Evolutionary conservation across 53 echinoderm and acorn worm species (phyloP).

Genomic region (Patiria pectinifera): DNA sequence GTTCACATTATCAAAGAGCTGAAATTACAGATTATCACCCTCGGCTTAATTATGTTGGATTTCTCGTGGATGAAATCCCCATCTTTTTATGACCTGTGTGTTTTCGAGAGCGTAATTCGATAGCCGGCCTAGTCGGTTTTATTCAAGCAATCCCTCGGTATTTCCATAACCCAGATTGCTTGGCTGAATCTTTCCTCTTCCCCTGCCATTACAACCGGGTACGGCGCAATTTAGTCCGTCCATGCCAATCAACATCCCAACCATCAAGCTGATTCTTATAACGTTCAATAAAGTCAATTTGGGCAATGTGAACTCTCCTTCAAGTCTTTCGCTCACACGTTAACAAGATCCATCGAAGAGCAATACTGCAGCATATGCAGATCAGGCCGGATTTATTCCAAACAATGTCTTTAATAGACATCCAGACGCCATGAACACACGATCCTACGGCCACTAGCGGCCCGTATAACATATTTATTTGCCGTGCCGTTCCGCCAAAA

Average conservation of each 20-base stretch:
- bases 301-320: neutral
- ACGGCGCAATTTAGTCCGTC: slow-evolving; percentile 9
- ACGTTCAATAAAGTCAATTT: neutral
- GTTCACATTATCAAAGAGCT: too few relatives aligned
- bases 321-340: neutral
- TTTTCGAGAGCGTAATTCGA: neutral
- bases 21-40: neutral
- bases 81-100: neutral
- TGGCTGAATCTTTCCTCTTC: neutral
- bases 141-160: neutral
- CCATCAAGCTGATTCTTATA: neutral
- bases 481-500: slow-evolving; percentile 9
- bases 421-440: slow-evolving; percentile 47
- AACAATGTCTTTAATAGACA: slow-evolving; percentile 12
- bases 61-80: neutral
- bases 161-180: neutral
- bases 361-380: slow-evolving; percentile 1
- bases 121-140: neutral
- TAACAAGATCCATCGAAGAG: neutral
- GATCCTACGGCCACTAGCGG: slow-evolving; percentile 18
- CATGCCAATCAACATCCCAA: neutral
- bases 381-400: slow-evolving; percentile 23
- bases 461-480: slow-evolving; percentile 28
- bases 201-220: slow-evolving; percentile 4
- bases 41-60: too few relatives aligned